These are phyloP conservation scores for Ammospiza caudacuta DNA, from an alignment of 2,113 vertebrate genomes.

Conservation along the genomic window DNA sequence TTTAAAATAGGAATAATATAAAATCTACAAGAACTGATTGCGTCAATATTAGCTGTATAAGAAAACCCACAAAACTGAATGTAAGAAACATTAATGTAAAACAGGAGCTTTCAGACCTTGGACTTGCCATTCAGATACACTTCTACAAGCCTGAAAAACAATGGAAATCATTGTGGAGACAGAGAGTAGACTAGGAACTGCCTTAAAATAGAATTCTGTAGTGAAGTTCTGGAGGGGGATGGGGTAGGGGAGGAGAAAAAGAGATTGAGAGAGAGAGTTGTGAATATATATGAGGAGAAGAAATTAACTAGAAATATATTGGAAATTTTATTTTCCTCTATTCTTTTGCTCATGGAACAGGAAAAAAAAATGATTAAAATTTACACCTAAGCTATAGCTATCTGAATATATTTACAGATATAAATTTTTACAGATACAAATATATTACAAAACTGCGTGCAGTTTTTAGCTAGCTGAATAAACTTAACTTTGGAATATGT, in stretches of 20 bases:
- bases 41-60: not conserved
- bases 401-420: not conserved
- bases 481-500: not conserved
- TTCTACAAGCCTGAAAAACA: not conserved
- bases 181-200: not conserved
- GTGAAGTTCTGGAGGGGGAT: accelerated
- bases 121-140: not conserved
- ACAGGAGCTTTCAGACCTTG: conserved; percentile 2
- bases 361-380: not conserved
- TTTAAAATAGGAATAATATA: conserved; percentile 19
- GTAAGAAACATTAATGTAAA: not conserved
- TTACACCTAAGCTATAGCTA: not conserved
- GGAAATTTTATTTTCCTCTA: not conserved
- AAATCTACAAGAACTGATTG: not conserved
- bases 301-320: not conserved
- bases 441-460: not conserved
- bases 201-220: not conserved
- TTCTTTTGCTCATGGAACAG: not conserved
- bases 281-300: not conserved
- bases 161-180: not conserved
- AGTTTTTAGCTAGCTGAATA: not conserved
- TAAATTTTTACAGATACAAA: not conserved
- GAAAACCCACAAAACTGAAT: not conserved
- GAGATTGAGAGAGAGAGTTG: no score
- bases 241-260: not conserved